These are phyloP conservation scores for Alfaro cultratus DNA, from an alignment of 2,797 vertebrate species.

Conservation along the genomic window DNA sequence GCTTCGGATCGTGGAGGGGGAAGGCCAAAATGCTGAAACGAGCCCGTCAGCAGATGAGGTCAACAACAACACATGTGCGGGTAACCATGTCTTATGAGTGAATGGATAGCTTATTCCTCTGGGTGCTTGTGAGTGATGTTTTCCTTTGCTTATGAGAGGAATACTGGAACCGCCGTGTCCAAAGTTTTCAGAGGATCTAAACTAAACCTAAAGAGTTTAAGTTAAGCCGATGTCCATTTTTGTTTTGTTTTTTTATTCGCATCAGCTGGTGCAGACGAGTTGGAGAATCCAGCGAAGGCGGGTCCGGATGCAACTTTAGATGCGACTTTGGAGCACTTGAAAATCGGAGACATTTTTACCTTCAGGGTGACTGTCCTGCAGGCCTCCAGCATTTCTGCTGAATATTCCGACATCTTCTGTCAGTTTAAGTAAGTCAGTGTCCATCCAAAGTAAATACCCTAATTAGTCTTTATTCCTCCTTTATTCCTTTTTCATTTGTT, in stretches of 20 bases:
- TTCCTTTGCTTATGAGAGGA: not conserved
- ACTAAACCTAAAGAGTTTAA: not conserved
- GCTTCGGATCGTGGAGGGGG: constrained; percentile 93
- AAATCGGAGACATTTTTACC: constrained; percentile 90
- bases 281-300: constrained; percentile 85
- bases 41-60: constrained; percentile 93
- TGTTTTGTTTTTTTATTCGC: not conserved
- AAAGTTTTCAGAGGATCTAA: not conserved
- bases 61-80: constrained; percentile 96
- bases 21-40: constrained; percentile 88
- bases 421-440: constrained; percentile 91
- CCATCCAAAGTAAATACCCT: not conserved
- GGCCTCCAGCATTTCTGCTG: constrained; percentile 95
- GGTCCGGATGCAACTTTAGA: constrained; percentile 80
- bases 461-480: not conserved
- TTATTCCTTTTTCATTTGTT: constrained; percentile 1
- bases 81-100: constrained; percentile 70
- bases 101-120: constrained; percentile 20
- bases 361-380: constrained; percentile 97
- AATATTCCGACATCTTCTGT: constrained; percentile 98
- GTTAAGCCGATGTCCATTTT: not conserved
- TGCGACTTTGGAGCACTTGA: constrained; percentile 85
- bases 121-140: not conserved
- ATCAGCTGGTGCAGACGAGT: constrained; percentile 83
- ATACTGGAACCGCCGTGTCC: not conserved